A percentile compares a stretch with the other conserved stretches of the same genome.
phyloP scores from a whole-genome alignment of 2,797 vertebrate species.

The Enteromius thamalakanensis region DNA sequence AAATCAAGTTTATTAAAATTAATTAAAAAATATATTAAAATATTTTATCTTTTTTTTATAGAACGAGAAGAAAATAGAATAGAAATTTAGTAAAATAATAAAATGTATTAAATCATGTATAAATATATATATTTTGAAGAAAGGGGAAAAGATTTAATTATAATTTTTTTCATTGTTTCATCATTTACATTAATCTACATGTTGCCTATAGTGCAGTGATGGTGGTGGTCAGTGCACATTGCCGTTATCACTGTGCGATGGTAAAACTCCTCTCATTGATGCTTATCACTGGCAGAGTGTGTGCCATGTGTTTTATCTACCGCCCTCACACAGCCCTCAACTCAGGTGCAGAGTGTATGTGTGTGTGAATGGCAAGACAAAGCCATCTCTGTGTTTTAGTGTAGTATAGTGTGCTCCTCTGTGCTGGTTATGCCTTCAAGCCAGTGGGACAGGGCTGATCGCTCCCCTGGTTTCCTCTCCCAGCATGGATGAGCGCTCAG shows the following conservation, averaged over 20 bases:
- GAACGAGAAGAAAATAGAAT: no score
- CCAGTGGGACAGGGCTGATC: conserved; percentile 52
- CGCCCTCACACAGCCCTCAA: conserved; percentile 35
- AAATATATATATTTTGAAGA: no score
- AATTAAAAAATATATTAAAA: no score
- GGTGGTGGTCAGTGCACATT: conserved; percentile 57
- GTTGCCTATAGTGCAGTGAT: background rate
- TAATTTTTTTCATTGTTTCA: no score
- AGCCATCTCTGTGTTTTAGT: conserved; percentile 52
- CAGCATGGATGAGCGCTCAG: conserved; percentile 77
- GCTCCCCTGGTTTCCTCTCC: conserved; percentile 76
- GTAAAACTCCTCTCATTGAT: conserved; percentile 61
- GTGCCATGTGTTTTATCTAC: conserved; percentile 47
- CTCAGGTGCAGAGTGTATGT: conserved; percentile 49
- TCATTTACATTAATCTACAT: background rate
- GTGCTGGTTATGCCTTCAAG: conserved; percentile 51
- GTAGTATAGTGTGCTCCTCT: conserved; percentile 43
- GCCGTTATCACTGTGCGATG: conserved; percentile 67
- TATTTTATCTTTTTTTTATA: no score
- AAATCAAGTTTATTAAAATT: background rate
- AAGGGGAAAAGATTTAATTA: no score
- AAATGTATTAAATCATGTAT: no score
- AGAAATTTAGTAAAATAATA: no score
- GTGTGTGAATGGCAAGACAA: conserved; percentile 50
- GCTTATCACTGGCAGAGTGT: conserved; percentile 47